phyloP scores from a whole-genome alignment of 2,797 vertebrate species.

The Oophaga sylvatica region DNA sequence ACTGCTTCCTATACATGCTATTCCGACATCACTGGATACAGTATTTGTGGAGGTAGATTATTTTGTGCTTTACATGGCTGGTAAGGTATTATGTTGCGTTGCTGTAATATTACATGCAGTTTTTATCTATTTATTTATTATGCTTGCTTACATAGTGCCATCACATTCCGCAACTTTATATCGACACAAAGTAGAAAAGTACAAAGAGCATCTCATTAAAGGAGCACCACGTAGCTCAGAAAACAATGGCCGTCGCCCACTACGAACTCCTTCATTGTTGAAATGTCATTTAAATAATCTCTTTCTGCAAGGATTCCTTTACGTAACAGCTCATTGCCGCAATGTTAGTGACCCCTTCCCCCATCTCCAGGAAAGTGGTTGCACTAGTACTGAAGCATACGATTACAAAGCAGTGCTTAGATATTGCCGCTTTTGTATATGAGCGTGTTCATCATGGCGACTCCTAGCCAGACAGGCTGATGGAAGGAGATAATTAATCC shows the following conservation, averaged over 20 bases:
- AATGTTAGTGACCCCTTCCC: neutral
- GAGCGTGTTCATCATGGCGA: neutral
- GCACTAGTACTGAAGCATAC: neutral
- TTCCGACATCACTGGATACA: no score
- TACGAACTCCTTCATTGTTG: neutral
- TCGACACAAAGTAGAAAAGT: no score
- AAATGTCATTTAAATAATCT: conserved; percentile 9
- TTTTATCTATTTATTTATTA: no score
- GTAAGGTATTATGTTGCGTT: neutral
- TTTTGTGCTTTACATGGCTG: neutral
- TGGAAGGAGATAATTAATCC: neutral
- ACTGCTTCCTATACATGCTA: no score
- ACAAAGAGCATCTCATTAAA: neutral
- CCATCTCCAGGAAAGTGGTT: neutral
- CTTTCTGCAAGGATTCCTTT: neutral
- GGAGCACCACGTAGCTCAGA: neutral
- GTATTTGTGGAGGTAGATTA: neutral
- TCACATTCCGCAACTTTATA: no score
- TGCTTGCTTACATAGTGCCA: no score
- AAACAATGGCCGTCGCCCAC: neutral
- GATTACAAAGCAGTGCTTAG: neutral
- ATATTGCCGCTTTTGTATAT: neutral
- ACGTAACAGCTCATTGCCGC: neutral
- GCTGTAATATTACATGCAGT: neutral
- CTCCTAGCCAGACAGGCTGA: neutral